Evolutionary conservation across 2,888 invertebrate genomes (phyloP), one percentile per base, ranked within the genome.

Genomic region (Agrotis puta): DNA sequence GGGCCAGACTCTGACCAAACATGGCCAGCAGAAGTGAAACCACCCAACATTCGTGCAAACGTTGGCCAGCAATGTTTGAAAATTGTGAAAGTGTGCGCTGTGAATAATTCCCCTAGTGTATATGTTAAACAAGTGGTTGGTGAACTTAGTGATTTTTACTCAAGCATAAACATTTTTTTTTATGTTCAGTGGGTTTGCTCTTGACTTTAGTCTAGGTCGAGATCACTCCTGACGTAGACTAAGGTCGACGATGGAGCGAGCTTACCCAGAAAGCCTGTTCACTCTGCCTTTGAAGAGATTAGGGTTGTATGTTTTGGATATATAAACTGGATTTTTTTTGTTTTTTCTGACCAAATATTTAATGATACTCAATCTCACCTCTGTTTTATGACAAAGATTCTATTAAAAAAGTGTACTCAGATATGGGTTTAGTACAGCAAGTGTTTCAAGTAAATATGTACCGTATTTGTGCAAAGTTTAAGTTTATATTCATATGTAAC

Each of bases 21-120:
- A 59, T 51, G 57, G 50, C 76, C 27, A 59, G 54, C 64, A 56
- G 72, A 70, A 80, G 83, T 85, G 83, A 74, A 67, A 73, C 51
- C 70, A 74, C 68, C 80, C 70, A 65, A 79, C 54, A 65, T 65
- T 51, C 65, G 70, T 68, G 33, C 61, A 76, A 65, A 81, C 65
- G 68, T 77, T 79, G 47, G 53, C 58, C 13, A 20, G 64, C 80
- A 83, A 83, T 62, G 69, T 70, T 63, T 45, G 14, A 7, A 24
- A 4, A 16, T n/a, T 51, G 67, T 67, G 57, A 57, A 53, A 76
- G 77, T 81, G 78, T 7, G 82, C 54, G 78, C 78, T 79, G 79
- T 79, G 79, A 78, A 72, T 77, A 82, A 56, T n/a, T 66, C 70
- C 64, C 63, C n/a, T 79, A 72, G 77, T 85, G 69, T 81, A 75